Percentiles rank a stretch among this genome's conserved stretches.
These are phyloP conservation scores for Apotomis turbidana DNA, from an alignment of 2,888 invertebrate species.

Conservation along the genomic window DNA sequence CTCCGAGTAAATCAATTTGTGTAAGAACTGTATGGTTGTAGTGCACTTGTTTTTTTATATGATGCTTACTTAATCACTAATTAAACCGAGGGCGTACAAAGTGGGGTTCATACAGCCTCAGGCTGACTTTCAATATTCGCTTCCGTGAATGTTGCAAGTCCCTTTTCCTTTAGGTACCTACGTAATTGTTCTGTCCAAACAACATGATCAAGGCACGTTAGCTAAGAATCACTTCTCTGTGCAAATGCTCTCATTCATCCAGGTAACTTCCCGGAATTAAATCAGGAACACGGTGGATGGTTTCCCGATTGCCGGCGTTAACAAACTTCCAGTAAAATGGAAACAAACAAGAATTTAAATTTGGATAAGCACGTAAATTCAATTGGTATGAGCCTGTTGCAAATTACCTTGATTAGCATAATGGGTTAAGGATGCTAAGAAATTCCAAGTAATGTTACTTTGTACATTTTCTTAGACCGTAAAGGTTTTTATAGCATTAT, in stretches of 20 bases:
- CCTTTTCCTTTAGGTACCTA: not conserved
- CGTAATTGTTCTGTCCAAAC: constrained; percentile 3
- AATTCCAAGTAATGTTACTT: constrained; percentile 3
- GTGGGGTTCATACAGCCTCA: no score
- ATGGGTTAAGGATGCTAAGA: constrained; percentile 19
- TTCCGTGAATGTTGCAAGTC: not conserved
- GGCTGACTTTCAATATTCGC: not conserved
- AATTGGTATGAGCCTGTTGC: constrained; percentile 40
- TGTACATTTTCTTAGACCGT: not conserved
- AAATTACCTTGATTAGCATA: constrained; percentile 35
- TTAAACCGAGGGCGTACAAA: not conserved
- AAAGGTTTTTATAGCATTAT: not conserved
- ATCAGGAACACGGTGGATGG: constrained; percentile 21
- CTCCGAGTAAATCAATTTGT: no score
- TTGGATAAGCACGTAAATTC: constrained; percentile 41
- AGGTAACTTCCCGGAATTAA: constrained; percentile 18
- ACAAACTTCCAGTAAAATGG: constrained; percentile 34
- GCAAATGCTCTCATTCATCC: constrained; percentile 3
- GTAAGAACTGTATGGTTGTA: no score
- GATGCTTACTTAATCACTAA: not conserved
- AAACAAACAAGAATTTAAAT: constrained; percentile 42
- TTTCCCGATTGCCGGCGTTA: constrained; percentile 19
- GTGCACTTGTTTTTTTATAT: no score
- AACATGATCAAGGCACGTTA: not conserved
- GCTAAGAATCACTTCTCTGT: constrained; percentile 12